Evolutionary conservation across 2,888 invertebrate species (phyloP).

Genomic region (Xanthia togata): DNA sequence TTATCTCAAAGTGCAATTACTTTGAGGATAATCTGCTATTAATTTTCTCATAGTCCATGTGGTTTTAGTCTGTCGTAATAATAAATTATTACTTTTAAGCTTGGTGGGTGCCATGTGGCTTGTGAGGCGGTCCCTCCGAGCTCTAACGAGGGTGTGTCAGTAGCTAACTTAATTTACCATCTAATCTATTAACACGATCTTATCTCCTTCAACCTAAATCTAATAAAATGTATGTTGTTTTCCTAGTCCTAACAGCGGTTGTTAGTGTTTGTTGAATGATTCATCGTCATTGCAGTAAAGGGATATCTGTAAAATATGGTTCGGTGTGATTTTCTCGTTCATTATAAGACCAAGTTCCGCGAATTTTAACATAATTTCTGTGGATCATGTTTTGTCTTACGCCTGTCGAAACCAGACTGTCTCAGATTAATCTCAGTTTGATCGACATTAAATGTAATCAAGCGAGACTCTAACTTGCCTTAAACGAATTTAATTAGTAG

Average conservation of each 20-base stretch:
- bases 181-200: slow-evolving; percentile 79
- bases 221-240: slow-evolving; percentile 63
- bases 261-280: slow-evolving; percentile 18
- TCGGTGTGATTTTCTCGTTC: background rate
- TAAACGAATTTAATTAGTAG: slow-evolving; percentile 57
- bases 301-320: background rate
- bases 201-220: slow-evolving; percentile 72
- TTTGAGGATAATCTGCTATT: slow-evolving; percentile 73
- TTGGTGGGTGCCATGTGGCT: slow-evolving; percentile 72
- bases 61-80: slow-evolving; percentile 71
- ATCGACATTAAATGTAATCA: slow-evolving; percentile 27
- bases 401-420: slow-evolving; percentile 3
- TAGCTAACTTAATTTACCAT: slow-evolving; percentile 79
- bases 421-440: slow-evolving; percentile 28
- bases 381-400: slow-evolving; percentile 10
- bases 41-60: slow-evolving; percentile 72
- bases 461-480: slow-evolving; percentile 22
- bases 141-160: slow-evolving; percentile 81
- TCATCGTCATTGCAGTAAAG: slow-evolving; percentile 7
- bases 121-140: slow-evolving; percentile 68
- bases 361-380: slow-evolving; percentile 14
- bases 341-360: slow-evolving; percentile 9
- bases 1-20: slow-evolving; percentile 66
- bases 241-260: slow-evolving; percentile 4
- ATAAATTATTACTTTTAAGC: slow-evolving; percentile 77